phyloP scores from a whole-genome alignment of 2,797 vertebrate species.

The Chaetodon trifasciatus region DNA sequence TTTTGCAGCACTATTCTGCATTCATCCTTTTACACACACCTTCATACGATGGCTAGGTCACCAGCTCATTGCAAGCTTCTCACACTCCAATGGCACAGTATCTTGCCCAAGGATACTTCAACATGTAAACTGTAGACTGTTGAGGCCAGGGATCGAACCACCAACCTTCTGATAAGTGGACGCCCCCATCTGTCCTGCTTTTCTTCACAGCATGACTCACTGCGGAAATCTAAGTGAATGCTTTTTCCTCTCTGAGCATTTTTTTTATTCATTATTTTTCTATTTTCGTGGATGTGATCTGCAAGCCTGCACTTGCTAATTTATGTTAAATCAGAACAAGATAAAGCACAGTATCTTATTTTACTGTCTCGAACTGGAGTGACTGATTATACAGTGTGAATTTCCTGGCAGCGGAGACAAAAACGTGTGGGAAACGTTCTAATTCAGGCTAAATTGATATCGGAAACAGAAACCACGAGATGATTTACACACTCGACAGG shows the following conservation, averaged over 20 bases:
- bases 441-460: conserved; percentile 38
- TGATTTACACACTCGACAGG: conserved; percentile 45
- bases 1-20: no score
- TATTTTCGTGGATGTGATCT: conserved; percentile 5
- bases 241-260: conserved; percentile 27
- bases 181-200: conserved; percentile 15
- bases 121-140: no score
- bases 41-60: no score
- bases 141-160: no score
- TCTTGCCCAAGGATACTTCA: no score
- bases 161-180: no score
- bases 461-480: conserved; percentile 32
- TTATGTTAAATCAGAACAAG: conserved; percentile 18
- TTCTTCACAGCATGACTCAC: conserved; percentile 15
- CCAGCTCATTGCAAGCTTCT: no score
- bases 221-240: neutral
- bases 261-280: neutral
- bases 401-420: conserved; percentile 25
- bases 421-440: conserved; percentile 46
- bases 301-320: neutral
- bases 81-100: no score
- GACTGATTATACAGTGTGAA: conserved; percentile 38
- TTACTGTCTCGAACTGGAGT: conserved; percentile 20
- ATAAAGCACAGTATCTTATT: conserved; percentile 16
- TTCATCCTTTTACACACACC: no score